Evolutionary conservation across 2,113 vertebrate genomes (phyloP).

Genomic region (Eolophus roseicapilla): DNA sequence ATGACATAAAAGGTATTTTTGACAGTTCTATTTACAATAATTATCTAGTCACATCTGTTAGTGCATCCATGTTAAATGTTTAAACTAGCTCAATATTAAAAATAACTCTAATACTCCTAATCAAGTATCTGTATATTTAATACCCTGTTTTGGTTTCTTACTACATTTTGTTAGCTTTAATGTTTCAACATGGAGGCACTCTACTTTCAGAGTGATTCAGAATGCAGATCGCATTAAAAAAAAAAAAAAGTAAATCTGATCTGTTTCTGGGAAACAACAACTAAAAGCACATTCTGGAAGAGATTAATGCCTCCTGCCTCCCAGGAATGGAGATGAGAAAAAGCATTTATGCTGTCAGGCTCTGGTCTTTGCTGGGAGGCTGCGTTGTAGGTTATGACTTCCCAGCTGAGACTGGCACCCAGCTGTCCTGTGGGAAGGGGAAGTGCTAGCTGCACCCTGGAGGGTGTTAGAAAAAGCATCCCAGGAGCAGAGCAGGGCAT

Average conservation of each 20-base stretch:
- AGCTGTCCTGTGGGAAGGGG: not conserved
- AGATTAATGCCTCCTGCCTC: not conserved
- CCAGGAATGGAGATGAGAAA: not conserved
- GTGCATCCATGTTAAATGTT: not conserved
- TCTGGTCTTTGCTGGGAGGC: not conserved
- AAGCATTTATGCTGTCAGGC: not conserved
- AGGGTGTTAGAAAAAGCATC: not conserved
- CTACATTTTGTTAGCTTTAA: not conserved
- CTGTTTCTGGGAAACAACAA: constrained; percentile 25
- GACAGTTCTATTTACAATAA: constrained; percentile 4
- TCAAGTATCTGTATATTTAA: constrained; percentile 4
- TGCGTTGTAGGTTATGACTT: not conserved
- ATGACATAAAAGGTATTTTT: not conserved
- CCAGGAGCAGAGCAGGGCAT: not conserved
- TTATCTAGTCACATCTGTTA: constrained; percentile 6
- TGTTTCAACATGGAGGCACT: not conserved
- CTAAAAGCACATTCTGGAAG: constrained; percentile 8
- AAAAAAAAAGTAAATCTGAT: not conserved
- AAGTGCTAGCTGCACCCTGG: not conserved
- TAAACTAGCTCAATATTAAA: constrained; percentile 23
- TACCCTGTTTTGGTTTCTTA: not conserved
- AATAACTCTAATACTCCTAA: not conserved
- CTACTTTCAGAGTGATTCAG: not conserved
- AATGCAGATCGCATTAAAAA: not conserved
- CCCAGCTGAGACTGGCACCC: not conserved